Conservation (phyloP, 2,797 vertebrate genomes). For the Crypturellus tataupa region DNA sequence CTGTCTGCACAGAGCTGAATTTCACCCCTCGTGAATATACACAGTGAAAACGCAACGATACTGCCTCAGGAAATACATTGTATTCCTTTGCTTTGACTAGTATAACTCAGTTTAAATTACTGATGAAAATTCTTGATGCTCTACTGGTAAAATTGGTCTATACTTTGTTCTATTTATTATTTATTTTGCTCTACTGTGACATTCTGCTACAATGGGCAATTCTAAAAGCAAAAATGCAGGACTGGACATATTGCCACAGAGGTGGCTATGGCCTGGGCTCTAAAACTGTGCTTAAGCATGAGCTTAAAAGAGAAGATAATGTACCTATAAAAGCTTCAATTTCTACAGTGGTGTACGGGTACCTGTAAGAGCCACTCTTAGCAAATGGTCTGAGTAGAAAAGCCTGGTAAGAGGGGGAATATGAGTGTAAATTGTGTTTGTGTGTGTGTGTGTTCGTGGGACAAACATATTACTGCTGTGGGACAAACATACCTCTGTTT, state of each 20-base stretch:
- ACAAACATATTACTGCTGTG: neutral
- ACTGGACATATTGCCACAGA: neutral
- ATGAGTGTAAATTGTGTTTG: neutral
- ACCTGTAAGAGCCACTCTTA: neutral
- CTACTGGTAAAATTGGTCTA: neutral
- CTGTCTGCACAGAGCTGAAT: constrained; percentile 17
- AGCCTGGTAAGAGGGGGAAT: accelerated
- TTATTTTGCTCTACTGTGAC: neutral
- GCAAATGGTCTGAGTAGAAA: neutral
- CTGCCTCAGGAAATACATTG: constrained; percentile 25
- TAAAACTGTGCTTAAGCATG: neutral
- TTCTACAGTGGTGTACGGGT: accelerated
- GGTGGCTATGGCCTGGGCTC: accelerated
- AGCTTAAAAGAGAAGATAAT: neutral
- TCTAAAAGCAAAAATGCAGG: neutral
- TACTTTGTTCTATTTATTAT: neutral
- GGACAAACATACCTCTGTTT: neutral
- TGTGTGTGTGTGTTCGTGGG: neutral
- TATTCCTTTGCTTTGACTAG: constrained; percentile 24
- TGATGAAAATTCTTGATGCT: constrained; percentile 10
- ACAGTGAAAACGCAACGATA: constrained; percentile 26
- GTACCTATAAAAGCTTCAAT: neutral
- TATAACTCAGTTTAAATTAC: constrained; percentile 47
- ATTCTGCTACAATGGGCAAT: neutral
- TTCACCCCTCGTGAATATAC: constrained; percentile 37